phyloP scores from a whole-genome alignment of 2,797 vertebrate genomes.

The Luscinia luscinia region DNA sequence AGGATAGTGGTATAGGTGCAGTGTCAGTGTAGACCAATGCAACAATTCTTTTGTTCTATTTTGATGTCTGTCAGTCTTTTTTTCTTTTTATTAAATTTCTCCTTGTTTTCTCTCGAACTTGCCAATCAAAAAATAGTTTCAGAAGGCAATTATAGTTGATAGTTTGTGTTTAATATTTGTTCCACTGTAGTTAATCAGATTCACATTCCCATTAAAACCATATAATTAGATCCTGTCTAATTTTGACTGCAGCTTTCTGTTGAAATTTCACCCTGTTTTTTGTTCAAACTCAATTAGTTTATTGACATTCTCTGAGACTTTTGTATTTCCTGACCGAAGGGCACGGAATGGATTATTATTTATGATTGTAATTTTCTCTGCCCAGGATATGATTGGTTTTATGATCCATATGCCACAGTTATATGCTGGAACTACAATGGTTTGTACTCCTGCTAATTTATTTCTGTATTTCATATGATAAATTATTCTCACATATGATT shows the following conservation, averaged over 20 bases:
- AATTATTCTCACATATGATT: constrained; percentile 3
- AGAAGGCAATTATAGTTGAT: background rate
- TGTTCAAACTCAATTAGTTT: constrained; percentile 61
- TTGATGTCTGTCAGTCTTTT: background rate
- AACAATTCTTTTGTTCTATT: background rate
- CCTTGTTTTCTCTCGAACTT: background rate
- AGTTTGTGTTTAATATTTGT: constrained; percentile 14
- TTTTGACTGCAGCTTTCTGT: background rate
- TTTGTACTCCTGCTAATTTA: constrained; percentile 18
- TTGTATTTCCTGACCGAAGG: background rate
- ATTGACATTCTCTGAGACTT: constrained; percentile 35
- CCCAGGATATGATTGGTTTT: background rate
- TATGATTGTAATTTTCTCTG: constrained; percentile 5
- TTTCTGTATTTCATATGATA: background rate
- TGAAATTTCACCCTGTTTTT: constrained; percentile 50
- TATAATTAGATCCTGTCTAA: constrained; percentile 9
- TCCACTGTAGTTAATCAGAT: background rate
- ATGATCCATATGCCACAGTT: background rate
- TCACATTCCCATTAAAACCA: background rate
- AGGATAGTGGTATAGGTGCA: background rate
- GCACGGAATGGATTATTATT: constrained; percentile 19
- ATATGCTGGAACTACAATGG: background rate
- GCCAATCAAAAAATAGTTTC: background rate
- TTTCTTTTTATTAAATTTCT: background rate
- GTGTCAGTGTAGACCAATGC: background rate